These are phyloP conservation scores for Drosophila kurseongensis DNA, from an alignment of 1,140 invertebrate genomes.

Conservation along the genomic window DNA sequence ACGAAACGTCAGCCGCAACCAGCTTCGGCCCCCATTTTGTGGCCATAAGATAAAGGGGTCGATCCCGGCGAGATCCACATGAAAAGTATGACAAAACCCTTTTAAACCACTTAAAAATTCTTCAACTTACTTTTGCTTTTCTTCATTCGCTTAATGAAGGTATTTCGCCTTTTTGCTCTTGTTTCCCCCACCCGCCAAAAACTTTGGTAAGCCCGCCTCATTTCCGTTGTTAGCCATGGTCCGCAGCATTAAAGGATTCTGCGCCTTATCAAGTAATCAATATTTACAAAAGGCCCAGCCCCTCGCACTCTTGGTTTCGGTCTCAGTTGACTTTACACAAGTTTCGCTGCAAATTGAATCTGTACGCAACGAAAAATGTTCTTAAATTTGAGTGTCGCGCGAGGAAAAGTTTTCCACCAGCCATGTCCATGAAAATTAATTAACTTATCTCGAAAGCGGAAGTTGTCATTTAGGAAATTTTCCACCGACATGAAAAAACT, in stretches of 20 bases:
- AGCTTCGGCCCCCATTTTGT: constrained; percentile 68
- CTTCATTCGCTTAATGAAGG: constrained; percentile 83
- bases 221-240: constrained; percentile 49
- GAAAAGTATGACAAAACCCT: constrained; percentile 83
- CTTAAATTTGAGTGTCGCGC: constrained; percentile 65
- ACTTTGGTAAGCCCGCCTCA: constrained; percentile 55
- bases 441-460: constrained; percentile 67
- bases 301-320: constrained; percentile 16
- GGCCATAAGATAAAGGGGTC: constrained; percentile 48
- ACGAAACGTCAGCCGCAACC: constrained; percentile 71
- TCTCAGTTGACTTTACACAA: constrained; percentile 65
- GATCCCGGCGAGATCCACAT: constrained; percentile 52
- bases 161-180: constrained; percentile 78
- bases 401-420: constrained; percentile 50
- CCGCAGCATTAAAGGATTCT: constrained; percentile 73
- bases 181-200: constrained; percentile 48
- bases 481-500: constrained; percentile 24
- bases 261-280: constrained; percentile 78
- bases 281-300: constrained; percentile 65
- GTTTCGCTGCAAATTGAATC: constrained; percentile 74
- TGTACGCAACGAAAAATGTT: constrained; percentile 51
- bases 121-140: constrained; percentile 80
- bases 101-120: constrained; percentile 84
- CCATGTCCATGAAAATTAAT: constrained; percentile 71
- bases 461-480: constrained; percentile 65